Conservation (phyloP, 2,888 invertebrate genomes). For the Synergus itoensis region DNA sequence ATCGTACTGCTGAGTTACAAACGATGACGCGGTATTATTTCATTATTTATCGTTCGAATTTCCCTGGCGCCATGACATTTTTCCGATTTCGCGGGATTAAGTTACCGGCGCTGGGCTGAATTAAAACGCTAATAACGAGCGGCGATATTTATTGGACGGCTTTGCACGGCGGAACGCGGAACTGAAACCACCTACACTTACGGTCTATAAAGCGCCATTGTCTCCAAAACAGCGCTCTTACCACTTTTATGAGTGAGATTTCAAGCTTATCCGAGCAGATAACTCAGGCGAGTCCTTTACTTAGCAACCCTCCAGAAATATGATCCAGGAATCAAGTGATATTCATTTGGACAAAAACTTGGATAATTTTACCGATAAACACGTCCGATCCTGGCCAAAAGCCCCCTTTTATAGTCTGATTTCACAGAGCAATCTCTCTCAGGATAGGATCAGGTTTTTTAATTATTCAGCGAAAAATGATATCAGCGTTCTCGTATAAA, state of each 20-base stretch:
- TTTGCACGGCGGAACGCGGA: constrained; percentile 60
- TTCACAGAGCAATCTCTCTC: neutral
- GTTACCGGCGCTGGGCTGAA: constrained; percentile 70
- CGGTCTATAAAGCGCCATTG: constrained; percentile 61
- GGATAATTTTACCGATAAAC: constrained; percentile 27
- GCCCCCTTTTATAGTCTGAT: neutral
- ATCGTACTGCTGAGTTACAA: constrained; percentile 62
- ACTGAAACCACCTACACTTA: constrained; percentile 53
- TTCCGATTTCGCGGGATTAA: constrained; percentile 73
- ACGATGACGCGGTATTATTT: constrained; percentile 72
- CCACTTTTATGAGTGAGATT: constrained; percentile 74
- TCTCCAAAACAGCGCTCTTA: constrained; percentile 72
- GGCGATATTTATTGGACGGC: constrained; percentile 74
- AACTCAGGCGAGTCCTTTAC: constrained; percentile 65
- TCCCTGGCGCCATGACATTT: constrained; percentile 64
- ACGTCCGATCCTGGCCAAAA: constrained; percentile 4
- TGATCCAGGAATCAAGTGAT: constrained; percentile 57
- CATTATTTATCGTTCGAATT: constrained; percentile 72
- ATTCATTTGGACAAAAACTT: constrained; percentile 52
- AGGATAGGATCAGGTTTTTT: neutral
- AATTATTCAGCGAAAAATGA: constrained; percentile 4
- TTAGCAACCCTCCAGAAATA: constrained; percentile 53
- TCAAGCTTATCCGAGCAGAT: constrained; percentile 70
- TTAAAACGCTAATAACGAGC: constrained; percentile 76
- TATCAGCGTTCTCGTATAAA: neutral